Base-by-base conservation (phyloP, 1,140 invertebrate genomes). In the Trigoniulus corallinus region DNA sequence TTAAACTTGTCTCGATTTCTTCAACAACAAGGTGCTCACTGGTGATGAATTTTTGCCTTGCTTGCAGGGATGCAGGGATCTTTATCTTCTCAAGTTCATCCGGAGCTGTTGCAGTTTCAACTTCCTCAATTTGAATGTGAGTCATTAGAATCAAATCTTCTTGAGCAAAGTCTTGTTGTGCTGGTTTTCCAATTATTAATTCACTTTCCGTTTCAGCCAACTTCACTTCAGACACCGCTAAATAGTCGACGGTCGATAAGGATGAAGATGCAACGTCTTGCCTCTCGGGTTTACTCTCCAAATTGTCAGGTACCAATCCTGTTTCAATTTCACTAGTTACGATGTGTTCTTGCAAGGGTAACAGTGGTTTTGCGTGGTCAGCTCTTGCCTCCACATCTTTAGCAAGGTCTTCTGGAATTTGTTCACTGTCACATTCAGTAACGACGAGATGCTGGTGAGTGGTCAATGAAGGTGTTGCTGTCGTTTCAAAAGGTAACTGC, bases 341-440 rank as follows among this genome's bases (percentile, higher is more conserved):
- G 3, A 51, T 3, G 34, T 26, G 10, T 20, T 51, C 50, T 21
- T 50, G 3, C 13, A 25, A 4, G 7, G 21, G 2, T n/a, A 50
- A 2, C 7, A 23, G 10, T 26, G 23, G 25, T 46, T 51, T 47
- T 3, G 50, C 42, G 27, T 25, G 18, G 20, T 51, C 44, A 66
- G 58, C 56, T 65, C 66, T 56, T 68, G 59, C 48, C 29, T 7
- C 29, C 15, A 7, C 15, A 34, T 7, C 7, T 15, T 34, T 15
- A 7, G 15, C 15, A 15, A 34, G 7, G 7, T 34, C 29, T 7
- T 15, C 15, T 34, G 29, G 7, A 34, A 7, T 34, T 15, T 34
- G 29, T 34, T 34, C 29, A 34, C 15, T 15, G 15, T 34, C 15
- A 7, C 7, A 7, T 34, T 34, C 29, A 34, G 29, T 7, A 34